phyloP scores from a whole-genome alignment of 2,113 vertebrate genomes.

The Tapirus terrestris region DNA sequence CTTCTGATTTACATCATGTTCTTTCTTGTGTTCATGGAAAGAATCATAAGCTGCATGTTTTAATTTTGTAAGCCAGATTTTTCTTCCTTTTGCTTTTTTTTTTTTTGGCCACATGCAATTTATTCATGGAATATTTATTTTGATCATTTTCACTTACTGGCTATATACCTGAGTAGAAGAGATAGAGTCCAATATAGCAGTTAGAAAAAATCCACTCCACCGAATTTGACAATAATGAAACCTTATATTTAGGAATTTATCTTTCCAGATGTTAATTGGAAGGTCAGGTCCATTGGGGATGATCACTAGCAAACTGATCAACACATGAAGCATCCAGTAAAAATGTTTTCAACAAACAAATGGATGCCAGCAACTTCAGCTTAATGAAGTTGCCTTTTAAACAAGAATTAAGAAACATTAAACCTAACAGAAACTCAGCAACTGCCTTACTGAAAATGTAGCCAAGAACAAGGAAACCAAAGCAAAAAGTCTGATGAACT shows the following conservation, averaged over 20 bases:
- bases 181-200: not conserved
- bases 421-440: not conserved
- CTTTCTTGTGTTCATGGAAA: not conserved
- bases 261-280: not conserved
- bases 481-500: not conserved
- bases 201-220: not conserved
- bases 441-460: not conserved
- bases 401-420: not conserved
- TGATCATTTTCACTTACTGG: not conserved
- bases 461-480: not conserved
- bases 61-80: not conserved
- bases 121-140: constrained; percentile 28
- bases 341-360: constrained; percentile 35
- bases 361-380: not conserved
- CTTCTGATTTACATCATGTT: not conserved
- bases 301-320: not conserved
- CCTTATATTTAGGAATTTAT: not conserved
- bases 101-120: not conserved
- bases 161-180: not conserved
- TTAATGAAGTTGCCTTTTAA: not conserved
- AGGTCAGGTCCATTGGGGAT: not conserved
- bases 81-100: not conserved
- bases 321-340: not conserved
- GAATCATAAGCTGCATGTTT: not conserved
- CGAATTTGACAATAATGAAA: not conserved